phyloP scores from a whole-genome alignment of 1,140 invertebrate genomes.

The Drosophila kohkoa region DNA sequence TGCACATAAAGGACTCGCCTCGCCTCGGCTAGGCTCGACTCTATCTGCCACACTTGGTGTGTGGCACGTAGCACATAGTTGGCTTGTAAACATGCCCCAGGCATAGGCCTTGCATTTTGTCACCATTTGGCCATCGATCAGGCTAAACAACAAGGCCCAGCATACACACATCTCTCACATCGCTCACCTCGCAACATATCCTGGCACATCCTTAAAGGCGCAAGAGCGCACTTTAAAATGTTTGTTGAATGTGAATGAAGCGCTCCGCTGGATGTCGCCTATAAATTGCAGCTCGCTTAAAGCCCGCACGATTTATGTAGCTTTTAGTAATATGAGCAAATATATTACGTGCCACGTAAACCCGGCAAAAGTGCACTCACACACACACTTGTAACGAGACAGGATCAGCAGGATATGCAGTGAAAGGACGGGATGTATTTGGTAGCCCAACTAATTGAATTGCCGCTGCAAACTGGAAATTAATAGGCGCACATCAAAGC shows the following conservation, averaged over 20 bases:
- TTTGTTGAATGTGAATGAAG: slow-evolving; percentile 12
- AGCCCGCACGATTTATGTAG: slow-evolving; percentile 80
- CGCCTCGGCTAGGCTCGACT: not conserved
- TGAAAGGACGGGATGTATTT: slow-evolving; percentile 7
- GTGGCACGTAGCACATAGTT: slow-evolving; percentile 34
- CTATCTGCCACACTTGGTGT: not conserved
- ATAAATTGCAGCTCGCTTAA: slow-evolving; percentile 58
- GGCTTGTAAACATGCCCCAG: slow-evolving; percentile 73
- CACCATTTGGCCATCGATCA: slow-evolving; percentile 79
- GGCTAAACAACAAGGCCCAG: slow-evolving; percentile 63
- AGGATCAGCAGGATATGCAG: slow-evolving; percentile 17
- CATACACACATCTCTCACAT: not conserved
- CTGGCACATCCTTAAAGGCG: slow-evolving; percentile 20
- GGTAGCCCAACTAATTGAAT: slow-evolving; percentile 73
- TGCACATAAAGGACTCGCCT: not conserved
- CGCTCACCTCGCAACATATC: not conserved
- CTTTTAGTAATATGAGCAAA: slow-evolving; percentile 83
- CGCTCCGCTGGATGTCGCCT: slow-evolving; percentile 14
- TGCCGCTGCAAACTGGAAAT: slow-evolving; percentile 72
- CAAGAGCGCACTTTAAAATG: slow-evolving; percentile 52
- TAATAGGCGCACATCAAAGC: slow-evolving; percentile 80
- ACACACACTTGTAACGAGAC: not conserved
- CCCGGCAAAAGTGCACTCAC: slow-evolving; percentile 8
- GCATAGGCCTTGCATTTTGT: slow-evolving; percentile 75
- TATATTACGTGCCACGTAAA: slow-evolving; percentile 79